Evolutionary conservation across 2,113 vertebrate genomes (phyloP).

Genomic region (Poecile atricapillus): DNA sequence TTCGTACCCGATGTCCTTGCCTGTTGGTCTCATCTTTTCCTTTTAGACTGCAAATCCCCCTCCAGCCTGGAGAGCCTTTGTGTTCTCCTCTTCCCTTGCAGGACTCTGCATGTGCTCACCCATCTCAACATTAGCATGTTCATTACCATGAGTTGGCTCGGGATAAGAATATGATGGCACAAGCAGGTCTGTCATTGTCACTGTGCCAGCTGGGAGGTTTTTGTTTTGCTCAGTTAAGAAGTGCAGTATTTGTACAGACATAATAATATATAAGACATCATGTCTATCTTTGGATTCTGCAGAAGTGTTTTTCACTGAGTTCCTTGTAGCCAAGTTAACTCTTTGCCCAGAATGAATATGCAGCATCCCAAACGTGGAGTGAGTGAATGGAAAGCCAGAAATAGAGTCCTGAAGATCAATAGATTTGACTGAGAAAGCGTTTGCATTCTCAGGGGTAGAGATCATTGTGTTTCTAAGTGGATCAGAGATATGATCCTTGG

Average conservation of each 20-base stretch:
- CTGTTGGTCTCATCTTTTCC: background rate
- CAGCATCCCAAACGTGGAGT: slow-evolving; percentile 37
- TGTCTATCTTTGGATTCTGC: slow-evolving; percentile 58
- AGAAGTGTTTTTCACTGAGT: slow-evolving; percentile 41
- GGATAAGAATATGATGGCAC: background rate
- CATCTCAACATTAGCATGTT: background rate
- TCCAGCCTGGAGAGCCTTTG: background rate
- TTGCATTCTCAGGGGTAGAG: slow-evolving; percentile 87
- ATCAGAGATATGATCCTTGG: slow-evolving; percentile 86
- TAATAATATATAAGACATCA: background rate
- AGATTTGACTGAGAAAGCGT: slow-evolving; percentile 82
- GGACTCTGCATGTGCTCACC: background rate
- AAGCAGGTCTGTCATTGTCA: background rate
- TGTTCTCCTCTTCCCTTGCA: background rate
- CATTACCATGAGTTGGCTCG: background rate
- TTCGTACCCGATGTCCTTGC: background rate
- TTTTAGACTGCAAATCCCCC: background rate
- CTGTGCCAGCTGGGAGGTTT: background rate
- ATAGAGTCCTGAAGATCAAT: slow-evolving; percentile 88
- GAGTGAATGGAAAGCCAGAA: slow-evolving; percentile 86
- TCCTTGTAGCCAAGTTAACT: slow-evolving; percentile 56
- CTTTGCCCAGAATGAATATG: slow-evolving; percentile 66
- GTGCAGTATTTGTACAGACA: background rate
- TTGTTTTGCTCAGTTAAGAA: background rate
- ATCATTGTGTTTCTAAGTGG: slow-evolving; percentile 87